Evolutionary conservation across 2,113 vertebrate species (phyloP).

Genomic region (Martes martes): DNA sequence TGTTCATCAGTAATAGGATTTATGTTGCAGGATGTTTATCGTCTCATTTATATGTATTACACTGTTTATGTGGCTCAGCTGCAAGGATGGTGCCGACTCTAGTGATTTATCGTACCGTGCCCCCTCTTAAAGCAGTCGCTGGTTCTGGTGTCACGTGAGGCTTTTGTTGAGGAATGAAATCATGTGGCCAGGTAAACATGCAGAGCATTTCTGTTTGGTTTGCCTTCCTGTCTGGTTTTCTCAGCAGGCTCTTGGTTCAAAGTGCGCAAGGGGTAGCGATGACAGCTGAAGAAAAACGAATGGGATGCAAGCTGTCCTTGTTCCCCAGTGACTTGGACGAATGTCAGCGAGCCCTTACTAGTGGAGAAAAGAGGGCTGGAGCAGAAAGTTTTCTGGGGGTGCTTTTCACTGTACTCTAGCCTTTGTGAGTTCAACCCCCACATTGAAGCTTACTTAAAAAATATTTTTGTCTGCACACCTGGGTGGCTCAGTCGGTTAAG

Average conservation of each 20-base stretch:
- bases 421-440: not conserved
- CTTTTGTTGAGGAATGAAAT: conserved; percentile 19
- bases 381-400: not conserved
- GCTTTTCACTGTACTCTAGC: not conserved
- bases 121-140: not conserved
- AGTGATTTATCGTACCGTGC: not conserved
- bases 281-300: not conserved
- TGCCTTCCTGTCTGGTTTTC: not conserved
- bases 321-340: not conserved
- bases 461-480: not conserved
- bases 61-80: not conserved
- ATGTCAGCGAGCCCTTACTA: not conserved
- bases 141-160: not conserved
- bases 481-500: not conserved
- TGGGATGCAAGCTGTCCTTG: not conserved
- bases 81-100: not conserved
- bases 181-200: not conserved
- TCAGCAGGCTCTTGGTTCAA: not conserved
- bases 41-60: not conserved
- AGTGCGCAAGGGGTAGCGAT: not conserved
- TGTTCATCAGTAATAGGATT: not conserved
- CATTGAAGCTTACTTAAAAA: not conserved
- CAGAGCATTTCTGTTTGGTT: conserved; percentile 1
- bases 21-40: not conserved
- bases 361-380: not conserved